Evolutionary conservation across 1,140 invertebrate genomes (phyloP), one percentile per base, ranked within the genome.

Genomic region (Physella acuta): DNA sequence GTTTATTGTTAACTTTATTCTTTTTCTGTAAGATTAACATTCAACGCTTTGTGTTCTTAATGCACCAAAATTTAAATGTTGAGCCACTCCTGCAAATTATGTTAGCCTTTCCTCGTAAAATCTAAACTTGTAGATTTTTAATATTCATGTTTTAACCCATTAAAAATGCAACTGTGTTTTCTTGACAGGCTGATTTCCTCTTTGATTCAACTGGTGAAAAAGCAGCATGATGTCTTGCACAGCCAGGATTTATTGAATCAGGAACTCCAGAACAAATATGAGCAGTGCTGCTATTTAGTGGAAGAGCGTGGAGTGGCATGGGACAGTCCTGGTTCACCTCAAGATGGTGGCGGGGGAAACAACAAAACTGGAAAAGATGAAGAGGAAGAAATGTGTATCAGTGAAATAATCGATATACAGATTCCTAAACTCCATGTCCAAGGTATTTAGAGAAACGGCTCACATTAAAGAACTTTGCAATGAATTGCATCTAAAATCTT

Each of bases 301-400:
- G 77, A 73, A 14, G 75, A 75, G 34, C 52, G 73, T 33, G 79
- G 79, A 31, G 73, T 82, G n/a, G 59, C 68, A 1, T 82, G 78
- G 77, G 76, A 67, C n/a, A 71, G 72, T 30, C 75, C 75, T 26
- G 20, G 65, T 33, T 28, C 30, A 34, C 5, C 39, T 31, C 51
- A 37, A 39, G 36, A 51, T 37, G 24, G 14, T 33, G 2, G 36
- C 53, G 28, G 36, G n/a, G 8, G 33, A 33, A 33, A 53, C 44
- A 17, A 26, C 44, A 49, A 8, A 26, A 5, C n/a, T 5, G 61
- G 61, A 28, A 34, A 14, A 20, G 61, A 66, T 36, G 63, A 60
- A 16, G 67, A 71, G 3, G 52, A 37, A 16, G 60, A 61, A 24
- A 72, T 75, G 26, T 60, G 68, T 36, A 71, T 79, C n/a, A 68